Conservation (phyloP, 2,797 vertebrate genomes). For the Eulemur rubriventer region DNA sequence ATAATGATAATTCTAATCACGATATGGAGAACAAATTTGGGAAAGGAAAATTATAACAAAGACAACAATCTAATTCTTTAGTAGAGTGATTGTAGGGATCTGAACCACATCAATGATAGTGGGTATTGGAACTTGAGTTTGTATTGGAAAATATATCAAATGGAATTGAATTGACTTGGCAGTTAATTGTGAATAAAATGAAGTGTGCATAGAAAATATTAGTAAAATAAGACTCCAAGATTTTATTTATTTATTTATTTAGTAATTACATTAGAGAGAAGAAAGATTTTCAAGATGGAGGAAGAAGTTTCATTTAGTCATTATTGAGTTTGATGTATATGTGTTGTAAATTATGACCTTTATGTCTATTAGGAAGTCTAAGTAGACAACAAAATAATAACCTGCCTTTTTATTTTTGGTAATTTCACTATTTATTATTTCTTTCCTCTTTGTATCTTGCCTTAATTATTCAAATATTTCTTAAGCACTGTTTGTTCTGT, state of each 20-base stretch:
- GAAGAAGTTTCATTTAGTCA: not conserved
- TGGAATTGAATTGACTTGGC: not conserved
- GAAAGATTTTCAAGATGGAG: not conserved
- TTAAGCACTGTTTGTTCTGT: not conserved
- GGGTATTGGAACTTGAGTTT: not conserved
- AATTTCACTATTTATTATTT: not conserved
- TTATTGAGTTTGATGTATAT: not conserved
- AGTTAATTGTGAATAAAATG: not conserved
- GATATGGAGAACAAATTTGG: not conserved
- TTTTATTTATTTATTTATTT: not conserved
- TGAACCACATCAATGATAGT: not conserved
- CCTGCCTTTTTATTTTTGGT: not conserved
- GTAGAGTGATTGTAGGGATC: not conserved
- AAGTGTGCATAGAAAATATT: not conserved
- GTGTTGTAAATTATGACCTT: not conserved
- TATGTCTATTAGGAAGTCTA: not conserved
- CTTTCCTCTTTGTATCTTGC: not conserved
- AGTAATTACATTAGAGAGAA: not conserved
- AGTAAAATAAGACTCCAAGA: not conserved
- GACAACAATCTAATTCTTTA: not conserved
- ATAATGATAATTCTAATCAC: not conserved
- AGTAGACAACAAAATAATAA: not conserved
- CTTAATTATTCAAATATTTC: not conserved
- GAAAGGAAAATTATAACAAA: not conserved
- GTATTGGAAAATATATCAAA: not conserved